Percentiles rank a stretch among this genome's conserved stretches.
Conservation (phyloP, 2,113 vertebrate genomes). For the Prionailurus viverrinus region DNA sequence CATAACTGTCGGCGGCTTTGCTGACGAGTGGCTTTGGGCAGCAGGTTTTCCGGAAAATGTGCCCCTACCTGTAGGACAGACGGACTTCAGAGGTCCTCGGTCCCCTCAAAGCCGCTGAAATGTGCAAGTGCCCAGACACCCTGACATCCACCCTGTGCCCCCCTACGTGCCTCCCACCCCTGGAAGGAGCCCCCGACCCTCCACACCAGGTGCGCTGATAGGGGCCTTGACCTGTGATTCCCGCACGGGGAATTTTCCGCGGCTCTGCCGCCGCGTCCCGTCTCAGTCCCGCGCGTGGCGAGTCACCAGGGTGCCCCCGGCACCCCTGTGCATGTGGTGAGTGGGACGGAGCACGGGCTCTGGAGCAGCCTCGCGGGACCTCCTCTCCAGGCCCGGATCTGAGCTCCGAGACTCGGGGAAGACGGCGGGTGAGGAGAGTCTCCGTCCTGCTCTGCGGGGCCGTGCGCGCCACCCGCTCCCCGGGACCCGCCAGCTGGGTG, state of each 20-base stretch:
- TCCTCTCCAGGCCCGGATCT: fast-evolving
- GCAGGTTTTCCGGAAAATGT: too few relatives aligned
- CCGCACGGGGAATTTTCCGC: fast-evolving
- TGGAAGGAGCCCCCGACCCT: fast-evolving
- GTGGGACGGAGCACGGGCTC: fast-evolving
- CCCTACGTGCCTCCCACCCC: fast-evolving
- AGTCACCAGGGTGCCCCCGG: fast-evolving
- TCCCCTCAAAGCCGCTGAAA: fast-evolving
- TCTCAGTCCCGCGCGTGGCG: fast-evolving
- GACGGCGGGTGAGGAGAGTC: background rate
- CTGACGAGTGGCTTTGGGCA: fast-evolving
- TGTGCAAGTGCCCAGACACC: fast-evolving
- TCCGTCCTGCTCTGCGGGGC: fast-evolving
- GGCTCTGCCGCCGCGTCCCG: fast-evolving
- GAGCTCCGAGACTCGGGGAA: fast-evolving
- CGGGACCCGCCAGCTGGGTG: background rate
- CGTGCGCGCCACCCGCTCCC: fast-evolving
- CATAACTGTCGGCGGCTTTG: fast-evolving
- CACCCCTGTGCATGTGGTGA: fast-evolving
- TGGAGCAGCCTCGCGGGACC: background rate
- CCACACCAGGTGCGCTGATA: background rate
- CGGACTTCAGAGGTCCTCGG: background rate
- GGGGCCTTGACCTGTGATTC: fast-evolving
- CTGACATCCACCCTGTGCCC: fast-evolving
- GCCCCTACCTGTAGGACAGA: background rate